Evolutionary conservation across 1,140 invertebrate genomes (phyloP).

Genomic region (Octopus sinensis): DNA sequence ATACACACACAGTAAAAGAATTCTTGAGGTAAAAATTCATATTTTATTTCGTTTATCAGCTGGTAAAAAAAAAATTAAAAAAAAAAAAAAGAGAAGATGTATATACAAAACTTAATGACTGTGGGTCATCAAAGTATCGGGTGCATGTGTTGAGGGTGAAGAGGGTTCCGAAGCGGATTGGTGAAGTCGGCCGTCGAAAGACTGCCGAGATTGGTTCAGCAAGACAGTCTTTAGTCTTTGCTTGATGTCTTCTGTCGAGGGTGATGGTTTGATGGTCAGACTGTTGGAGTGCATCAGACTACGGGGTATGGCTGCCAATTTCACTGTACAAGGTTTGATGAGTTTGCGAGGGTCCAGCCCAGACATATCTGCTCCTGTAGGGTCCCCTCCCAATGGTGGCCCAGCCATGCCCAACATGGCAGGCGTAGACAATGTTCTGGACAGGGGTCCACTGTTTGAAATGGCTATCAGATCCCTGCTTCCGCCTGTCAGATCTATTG

Average conservation of each 20-base stretch:
- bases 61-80: no score
- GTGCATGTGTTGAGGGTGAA: neutral
- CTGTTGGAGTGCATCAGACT: conserved; percentile 6
- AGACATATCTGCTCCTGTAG: neutral
- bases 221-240: neutral
- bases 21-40: no score
- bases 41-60: no score
- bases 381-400: neutral
- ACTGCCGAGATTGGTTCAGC: neutral
- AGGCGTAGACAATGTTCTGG: neutral
- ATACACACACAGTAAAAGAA: no score
- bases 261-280: conserved; percentile 6
- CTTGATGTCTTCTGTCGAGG: conserved; percentile 5
- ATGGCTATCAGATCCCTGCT: neutral
- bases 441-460: neutral
- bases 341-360: conserved; percentile 1
- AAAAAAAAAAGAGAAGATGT: no score
- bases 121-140: neutral
- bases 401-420: conserved; percentile 1
- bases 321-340: conserved; percentile 13
- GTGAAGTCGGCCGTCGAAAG: neutral
- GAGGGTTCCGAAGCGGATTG: neutral
- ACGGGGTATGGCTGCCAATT: neutral
- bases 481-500: conserved; percentile 9
- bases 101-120: neutral